Percentiles rank a stretch among this genome's conserved stretches.
Evolutionary conservation across 2,113 vertebrate genomes (phyloP).

Genomic region (Rhodinocichla rosea): DNA sequence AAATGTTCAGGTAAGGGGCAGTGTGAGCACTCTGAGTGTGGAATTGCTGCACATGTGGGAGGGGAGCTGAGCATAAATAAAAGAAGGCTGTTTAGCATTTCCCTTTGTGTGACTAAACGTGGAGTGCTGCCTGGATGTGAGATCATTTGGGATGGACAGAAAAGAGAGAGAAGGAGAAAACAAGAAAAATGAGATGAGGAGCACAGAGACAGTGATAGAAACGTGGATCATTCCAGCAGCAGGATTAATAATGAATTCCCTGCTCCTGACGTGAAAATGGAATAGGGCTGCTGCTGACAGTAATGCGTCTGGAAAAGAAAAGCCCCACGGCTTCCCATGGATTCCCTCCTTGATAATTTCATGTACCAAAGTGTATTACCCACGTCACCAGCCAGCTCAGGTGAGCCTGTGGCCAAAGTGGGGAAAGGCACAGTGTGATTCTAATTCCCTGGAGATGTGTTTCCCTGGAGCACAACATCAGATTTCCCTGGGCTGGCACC

Average conservation of each 20-base stretch:
- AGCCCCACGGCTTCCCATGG: background rate
- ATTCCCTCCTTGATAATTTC: background rate
- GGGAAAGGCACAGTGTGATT: fast-evolving
- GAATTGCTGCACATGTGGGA: fast-evolving
- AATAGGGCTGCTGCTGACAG: background rate
- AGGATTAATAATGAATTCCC: background rate
- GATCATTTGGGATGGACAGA: background rate
- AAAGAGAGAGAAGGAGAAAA: background rate
- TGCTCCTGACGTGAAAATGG: background rate
- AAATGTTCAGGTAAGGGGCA: background rate
- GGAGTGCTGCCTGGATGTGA: background rate
- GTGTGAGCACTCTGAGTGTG: background rate
- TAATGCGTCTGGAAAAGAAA: background rate
- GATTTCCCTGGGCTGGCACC: background rate
- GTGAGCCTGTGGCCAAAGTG: fast-evolving
- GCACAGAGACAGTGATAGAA: background rate
- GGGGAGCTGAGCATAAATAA: background rate
- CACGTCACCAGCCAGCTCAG: fast-evolving
- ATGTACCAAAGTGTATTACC: too few species aligned
- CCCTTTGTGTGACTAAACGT: background rate
- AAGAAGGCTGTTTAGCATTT: background rate
- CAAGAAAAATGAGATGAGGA: background rate
- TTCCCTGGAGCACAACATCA: background rate
- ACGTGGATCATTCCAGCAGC: background rate
- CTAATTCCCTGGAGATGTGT: fast-evolving